A percentile compares a stretch with the other conserved stretches of the same genome.
Evolutionary conservation across 2,797 vertebrate genomes (phyloP).

Genomic region (Siniperca undulata): DNA sequence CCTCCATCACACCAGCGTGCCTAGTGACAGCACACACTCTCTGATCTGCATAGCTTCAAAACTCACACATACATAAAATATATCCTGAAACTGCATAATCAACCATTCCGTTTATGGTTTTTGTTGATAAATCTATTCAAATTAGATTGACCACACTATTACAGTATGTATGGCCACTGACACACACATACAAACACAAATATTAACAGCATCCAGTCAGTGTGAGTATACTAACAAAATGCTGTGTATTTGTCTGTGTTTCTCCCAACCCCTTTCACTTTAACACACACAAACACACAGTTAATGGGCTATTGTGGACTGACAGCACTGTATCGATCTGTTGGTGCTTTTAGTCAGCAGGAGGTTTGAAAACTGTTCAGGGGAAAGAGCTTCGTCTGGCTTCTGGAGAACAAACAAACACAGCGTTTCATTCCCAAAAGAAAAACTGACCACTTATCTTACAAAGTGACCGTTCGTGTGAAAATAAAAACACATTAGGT

Average conservation of each 20-base stretch:
- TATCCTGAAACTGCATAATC: neutral
- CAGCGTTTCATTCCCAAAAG: constrained; percentile 41
- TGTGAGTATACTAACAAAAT: neutral
- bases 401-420: constrained; percentile 48
- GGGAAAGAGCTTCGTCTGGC: constrained; percentile 50
- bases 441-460: constrained; percentile 9
- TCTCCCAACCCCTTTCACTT: neutral
- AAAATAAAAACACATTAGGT: constrained; percentile 24
- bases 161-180: neutral
- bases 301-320: constrained; percentile 57
- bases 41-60: constrained; percentile 8
- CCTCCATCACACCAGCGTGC: constrained; percentile 33
- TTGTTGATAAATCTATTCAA: neutral
- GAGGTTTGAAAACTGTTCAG: constrained; percentile 52
- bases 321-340: constrained; percentile 62
- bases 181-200: neutral
- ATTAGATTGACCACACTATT: neutral
- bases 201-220: neutral
- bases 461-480: constrained; percentile 8
- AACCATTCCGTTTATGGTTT: neutral
- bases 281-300: constrained; percentile 23
- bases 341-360: constrained; percentile 66
- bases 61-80: constrained; percentile 4
- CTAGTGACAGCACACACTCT: constrained; percentile 3
- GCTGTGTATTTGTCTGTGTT: neutral